Evolutionary conservation across 2,797 vertebrate species (phyloP).

Genomic region (Melanogrammus aeglefinus): DNA sequence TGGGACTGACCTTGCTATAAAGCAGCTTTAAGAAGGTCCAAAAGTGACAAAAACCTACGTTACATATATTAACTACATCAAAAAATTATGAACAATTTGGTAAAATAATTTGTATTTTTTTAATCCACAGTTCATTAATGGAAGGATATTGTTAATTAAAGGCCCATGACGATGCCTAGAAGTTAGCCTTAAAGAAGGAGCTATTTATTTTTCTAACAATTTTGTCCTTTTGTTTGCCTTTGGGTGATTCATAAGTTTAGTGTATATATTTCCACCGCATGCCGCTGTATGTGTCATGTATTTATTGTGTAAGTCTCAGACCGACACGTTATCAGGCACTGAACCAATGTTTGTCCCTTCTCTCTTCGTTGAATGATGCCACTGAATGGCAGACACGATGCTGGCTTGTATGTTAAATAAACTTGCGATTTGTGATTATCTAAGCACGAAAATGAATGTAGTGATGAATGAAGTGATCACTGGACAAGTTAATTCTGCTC

Average conservation of each 20-base stretch:
- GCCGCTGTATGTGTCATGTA: background rate
- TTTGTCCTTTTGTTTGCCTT: background rate
- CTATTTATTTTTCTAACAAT: background rate
- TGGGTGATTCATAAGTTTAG: background rate
- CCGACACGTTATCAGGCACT: background rate
- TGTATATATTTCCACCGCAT: background rate
- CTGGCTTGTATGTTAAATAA: too few relatives aligned
- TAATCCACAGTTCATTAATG: too few relatives aligned
- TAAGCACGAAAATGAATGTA: too few relatives aligned
- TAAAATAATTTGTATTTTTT: too few relatives aligned
- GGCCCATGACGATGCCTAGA: too few relatives aligned
- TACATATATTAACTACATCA: too few relatives aligned
- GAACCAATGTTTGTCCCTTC: background rate
- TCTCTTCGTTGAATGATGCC: background rate
- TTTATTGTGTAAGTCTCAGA: background rate
- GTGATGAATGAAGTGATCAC: too few relatives aligned
- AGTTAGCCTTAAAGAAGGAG: too few relatives aligned
- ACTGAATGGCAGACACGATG: background rate
- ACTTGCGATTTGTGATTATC: too few relatives aligned
- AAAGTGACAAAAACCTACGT: background rate
- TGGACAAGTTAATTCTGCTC: too few relatives aligned
- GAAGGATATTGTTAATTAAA: too few relatives aligned
- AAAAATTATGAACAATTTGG: too few relatives aligned
- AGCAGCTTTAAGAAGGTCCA: background rate
- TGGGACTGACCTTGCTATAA: constrained; percentile 1